Conservation (phyloP, 2,888 invertebrate genomes). For the Molanna angustata region DNA sequence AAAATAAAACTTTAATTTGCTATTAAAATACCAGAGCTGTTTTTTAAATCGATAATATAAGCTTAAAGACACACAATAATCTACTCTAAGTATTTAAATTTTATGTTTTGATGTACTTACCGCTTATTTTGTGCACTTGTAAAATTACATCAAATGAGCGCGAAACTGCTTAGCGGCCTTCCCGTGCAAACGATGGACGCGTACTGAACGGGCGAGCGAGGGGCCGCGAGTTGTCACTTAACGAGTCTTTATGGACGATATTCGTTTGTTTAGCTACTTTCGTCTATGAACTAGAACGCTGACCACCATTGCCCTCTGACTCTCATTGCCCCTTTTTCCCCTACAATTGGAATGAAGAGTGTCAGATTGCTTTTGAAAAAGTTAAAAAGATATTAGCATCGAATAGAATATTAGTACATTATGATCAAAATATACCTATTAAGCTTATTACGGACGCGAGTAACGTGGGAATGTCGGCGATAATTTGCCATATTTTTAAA, state of each 20-base stretch:
- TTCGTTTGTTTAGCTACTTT: constrained; percentile 1
- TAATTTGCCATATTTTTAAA: too few species aligned
- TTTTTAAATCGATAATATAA: background rate
- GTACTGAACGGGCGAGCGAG: background rate
- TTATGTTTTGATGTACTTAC: background rate
- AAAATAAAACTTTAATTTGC: constrained; percentile 2
- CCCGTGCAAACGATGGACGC: background rate
- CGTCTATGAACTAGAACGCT: background rate
- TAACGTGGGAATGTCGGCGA: too few species aligned
- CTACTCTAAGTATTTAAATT: background rate
- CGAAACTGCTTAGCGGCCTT: background rate
- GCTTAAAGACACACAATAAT: constrained; percentile 1
- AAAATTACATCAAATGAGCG: constrained; percentile 2
- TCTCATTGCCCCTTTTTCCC: constrained; percentile 3
- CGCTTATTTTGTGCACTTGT: background rate
- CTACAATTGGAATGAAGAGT: too few species aligned
- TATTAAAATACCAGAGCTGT: background rate
- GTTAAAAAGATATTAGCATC: too few species aligned
- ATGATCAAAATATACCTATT: too few species aligned
- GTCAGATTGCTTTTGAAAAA: too few species aligned
- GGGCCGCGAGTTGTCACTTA: background rate
- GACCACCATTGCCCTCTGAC: constrained; percentile 5
- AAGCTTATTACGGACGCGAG: too few species aligned
- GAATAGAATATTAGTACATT: too few species aligned
- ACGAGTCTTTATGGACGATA: background rate